These are phyloP conservation scores for Pygocentrus nattereri DNA, from an alignment of 2,797 vertebrate genomes.

Conservation along the genomic window DNA sequence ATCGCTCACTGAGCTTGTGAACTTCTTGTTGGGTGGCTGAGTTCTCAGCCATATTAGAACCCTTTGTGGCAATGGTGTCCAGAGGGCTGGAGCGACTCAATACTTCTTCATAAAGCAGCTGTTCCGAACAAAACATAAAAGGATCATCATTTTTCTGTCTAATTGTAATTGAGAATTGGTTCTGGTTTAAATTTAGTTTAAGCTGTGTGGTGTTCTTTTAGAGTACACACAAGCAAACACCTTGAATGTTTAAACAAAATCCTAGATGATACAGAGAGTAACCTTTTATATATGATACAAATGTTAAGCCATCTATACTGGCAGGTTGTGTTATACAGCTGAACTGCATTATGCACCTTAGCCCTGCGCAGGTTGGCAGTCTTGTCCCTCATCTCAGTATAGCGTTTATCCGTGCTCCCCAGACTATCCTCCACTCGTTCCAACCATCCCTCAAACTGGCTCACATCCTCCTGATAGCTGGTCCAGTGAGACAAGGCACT, in stretches of 20 bases:
- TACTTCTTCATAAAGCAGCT: slow-evolving; percentile 95
- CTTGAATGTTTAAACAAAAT: background rate
- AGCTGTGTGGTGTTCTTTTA: background rate
- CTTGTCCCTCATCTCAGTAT: slow-evolving; percentile 93
- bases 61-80: slow-evolving; percentile 92
- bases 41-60: slow-evolving; percentile 90
- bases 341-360: slow-evolving; percentile 79
- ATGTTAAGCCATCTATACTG: background rate
- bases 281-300: background rate
- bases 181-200: background rate
- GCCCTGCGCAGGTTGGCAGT: slow-evolving; percentile 88
- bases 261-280: background rate
- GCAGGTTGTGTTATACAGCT: background rate
- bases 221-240: background rate
- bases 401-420: slow-evolving; percentile 83
- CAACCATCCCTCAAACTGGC: slow-evolving; percentile 94
- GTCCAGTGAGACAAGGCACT: slow-evolving; percentile 96
- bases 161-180: background rate
- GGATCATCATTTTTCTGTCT: background rate
- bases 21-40: slow-evolving; percentile 90
- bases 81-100: slow-evolving; percentile 89
- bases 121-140: slow-evolving; percentile 33
- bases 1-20: slow-evolving; percentile 89
- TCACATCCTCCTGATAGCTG: slow-evolving; percentile 95
- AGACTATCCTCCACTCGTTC: slow-evolving; percentile 88